Conservation (phyloP, 2,113 vertebrate genomes). For the Brienomyrus brachyistius region DNA sequence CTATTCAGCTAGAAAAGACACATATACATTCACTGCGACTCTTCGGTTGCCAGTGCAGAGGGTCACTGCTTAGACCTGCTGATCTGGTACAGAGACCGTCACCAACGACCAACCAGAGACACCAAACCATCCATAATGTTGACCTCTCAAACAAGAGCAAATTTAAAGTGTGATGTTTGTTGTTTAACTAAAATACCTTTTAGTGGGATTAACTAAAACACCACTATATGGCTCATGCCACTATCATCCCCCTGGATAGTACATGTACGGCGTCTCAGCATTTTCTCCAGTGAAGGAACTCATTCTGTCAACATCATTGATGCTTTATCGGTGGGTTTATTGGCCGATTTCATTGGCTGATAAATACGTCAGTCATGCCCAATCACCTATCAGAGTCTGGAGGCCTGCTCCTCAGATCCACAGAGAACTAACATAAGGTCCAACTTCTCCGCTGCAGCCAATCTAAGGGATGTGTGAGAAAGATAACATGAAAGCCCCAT, state of each 20-base stretch:
- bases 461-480: not conserved
- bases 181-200: not conserved
- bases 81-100: not conserved
- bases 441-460: not conserved
- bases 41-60: not conserved
- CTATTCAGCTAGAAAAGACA: not conserved
- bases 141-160: not conserved
- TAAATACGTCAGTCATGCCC: not conserved
- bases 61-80: not conserved
- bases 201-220: not conserved
- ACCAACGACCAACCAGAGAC: not conserved
- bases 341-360: not conserved
- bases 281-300: not conserved
- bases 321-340: not conserved
- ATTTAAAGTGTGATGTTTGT: not conserved
- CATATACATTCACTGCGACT: not conserved
- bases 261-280: not conserved
- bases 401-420: no score
- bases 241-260: not conserved
- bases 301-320: not conserved
- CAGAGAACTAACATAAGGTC: not conserved
- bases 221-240: not conserved
- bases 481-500: not conserved
- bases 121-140: not conserved
- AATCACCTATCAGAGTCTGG: not conserved